phyloP scores from a whole-genome alignment of 2,888 invertebrate genomes.

The Tetragonisca angustula region DNA sequence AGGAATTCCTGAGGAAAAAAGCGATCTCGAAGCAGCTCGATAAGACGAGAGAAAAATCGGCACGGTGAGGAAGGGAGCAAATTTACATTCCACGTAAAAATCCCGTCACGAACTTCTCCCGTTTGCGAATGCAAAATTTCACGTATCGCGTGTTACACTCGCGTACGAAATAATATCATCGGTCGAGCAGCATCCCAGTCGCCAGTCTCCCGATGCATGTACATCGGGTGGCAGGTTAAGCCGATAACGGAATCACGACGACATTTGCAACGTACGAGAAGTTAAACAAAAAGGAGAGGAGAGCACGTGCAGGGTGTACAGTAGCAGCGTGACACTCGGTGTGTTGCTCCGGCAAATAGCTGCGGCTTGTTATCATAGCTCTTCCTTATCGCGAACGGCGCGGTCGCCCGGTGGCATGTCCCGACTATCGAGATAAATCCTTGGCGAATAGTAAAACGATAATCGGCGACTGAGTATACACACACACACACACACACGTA shows the following conservation, averaged over 20 bases:
- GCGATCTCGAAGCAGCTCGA: too few species aligned
- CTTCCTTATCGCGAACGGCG: conserved; percentile 62
- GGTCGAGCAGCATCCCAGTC: conserved; percentile 23
- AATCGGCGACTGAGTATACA: conserved; percentile 51
- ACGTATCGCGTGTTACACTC: conserved; percentile 26
- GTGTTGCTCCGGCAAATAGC: conserved; percentile 50
- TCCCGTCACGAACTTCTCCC: background rate
- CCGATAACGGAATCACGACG: conserved; percentile 42
- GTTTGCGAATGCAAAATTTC: conserved; percentile 14
- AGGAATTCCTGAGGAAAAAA: too few species aligned
- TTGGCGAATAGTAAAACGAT: conserved; percentile 70
- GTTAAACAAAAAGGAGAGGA: conserved; percentile 58
- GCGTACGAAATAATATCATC: conserved; percentile 30
- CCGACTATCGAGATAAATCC: conserved; percentile 68
- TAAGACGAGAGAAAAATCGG: too few species aligned
- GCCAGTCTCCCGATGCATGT: conserved; percentile 18
- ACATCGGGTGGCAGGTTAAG: conserved; percentile 9
- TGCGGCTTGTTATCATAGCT: conserved; percentile 62
- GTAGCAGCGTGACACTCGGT: conserved; percentile 45
- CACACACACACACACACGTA: too few species aligned
- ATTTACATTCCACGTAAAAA: too few species aligned
- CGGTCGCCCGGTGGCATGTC: conserved; percentile 62
- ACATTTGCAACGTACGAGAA: conserved; percentile 54
- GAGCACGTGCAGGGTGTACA: conserved; percentile 52
- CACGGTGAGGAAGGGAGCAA: too few species aligned